Evolutionary conservation across 2,113 vertebrate genomes (phyloP).

Genomic region (Merops nubicus): DNA sequence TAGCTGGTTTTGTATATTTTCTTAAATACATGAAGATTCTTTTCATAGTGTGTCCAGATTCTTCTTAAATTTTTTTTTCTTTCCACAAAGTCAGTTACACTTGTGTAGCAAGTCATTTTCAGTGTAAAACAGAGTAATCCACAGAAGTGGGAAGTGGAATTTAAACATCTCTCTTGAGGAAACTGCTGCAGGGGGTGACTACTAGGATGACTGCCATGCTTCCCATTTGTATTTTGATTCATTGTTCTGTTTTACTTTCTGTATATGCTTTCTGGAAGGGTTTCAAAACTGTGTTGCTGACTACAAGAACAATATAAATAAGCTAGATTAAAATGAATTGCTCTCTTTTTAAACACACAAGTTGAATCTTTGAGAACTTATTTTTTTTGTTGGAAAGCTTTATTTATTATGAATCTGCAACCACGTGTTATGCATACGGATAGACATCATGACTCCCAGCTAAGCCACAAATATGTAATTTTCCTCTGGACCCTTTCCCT

Average conservation of each 20-base stretch:
- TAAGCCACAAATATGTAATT: slow-evolving; percentile 61
- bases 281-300: neutral
- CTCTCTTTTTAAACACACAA: neutral
- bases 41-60: neutral
- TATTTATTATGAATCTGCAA: slow-evolving; percentile 31
- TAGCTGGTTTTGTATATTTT: neutral
- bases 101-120: neutral
- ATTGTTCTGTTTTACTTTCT: neutral
- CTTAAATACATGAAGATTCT: neutral
- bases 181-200: neutral
- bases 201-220: neutral
- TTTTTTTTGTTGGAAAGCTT: slow-evolving; percentile 30
- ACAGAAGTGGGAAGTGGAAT: neutral
- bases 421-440: slow-evolving; percentile 14
- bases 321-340: neutral
- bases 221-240: neutral
- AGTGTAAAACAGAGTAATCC: neutral
- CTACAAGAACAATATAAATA: neutral
- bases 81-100: neutral
- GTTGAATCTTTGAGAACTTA: neutral
- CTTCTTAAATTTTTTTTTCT: neutral
- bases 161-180: neutral
- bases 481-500: slow-evolving; percentile 59
- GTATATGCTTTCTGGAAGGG: neutral
- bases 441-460: slow-evolving; percentile 58